Conservation (phyloP, 2,797 vertebrate genomes). For the Halcyon badia region DNA sequence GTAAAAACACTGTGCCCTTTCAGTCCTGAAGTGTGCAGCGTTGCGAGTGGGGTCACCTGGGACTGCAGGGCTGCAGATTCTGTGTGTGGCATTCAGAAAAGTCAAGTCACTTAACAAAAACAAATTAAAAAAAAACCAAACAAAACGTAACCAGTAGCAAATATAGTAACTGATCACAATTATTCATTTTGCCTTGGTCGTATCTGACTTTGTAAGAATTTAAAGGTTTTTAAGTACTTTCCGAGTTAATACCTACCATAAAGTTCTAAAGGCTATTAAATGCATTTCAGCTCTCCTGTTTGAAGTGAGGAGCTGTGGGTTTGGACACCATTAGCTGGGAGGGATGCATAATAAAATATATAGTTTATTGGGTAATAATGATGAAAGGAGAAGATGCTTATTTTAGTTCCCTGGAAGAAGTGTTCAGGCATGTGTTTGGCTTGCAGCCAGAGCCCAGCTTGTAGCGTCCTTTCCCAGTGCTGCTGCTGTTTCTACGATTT, state of each 20-base stretch:
- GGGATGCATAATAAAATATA: constrained; percentile 45
- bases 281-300: constrained; percentile 57
- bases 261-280: constrained; percentile 69
- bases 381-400: background rate
- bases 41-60: background rate
- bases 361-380: constrained; percentile 57
- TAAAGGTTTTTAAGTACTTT: constrained; percentile 43
- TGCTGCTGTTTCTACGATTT: background rate
- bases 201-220: constrained; percentile 6
- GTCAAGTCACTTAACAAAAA: background rate
- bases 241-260: constrained; percentile 55
- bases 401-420: background rate
- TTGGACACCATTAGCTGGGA: constrained; percentile 61
- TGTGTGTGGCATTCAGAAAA: background rate
- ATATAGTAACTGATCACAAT: background rate
- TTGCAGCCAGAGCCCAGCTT: background rate
- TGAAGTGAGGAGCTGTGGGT: constrained; percentile 58
- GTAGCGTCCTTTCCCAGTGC: background rate
- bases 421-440: background rate
- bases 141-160: background rate
- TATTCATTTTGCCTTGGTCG: constrained; percentile 9
- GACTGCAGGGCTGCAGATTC: background rate
- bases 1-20: background rate
- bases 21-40: background rate
- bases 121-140: fast-evolving